These are phyloP conservation scores for Polylopha cassiicola DNA, from an alignment of 2,888 invertebrate species.

Conservation along the genomic window DNA sequence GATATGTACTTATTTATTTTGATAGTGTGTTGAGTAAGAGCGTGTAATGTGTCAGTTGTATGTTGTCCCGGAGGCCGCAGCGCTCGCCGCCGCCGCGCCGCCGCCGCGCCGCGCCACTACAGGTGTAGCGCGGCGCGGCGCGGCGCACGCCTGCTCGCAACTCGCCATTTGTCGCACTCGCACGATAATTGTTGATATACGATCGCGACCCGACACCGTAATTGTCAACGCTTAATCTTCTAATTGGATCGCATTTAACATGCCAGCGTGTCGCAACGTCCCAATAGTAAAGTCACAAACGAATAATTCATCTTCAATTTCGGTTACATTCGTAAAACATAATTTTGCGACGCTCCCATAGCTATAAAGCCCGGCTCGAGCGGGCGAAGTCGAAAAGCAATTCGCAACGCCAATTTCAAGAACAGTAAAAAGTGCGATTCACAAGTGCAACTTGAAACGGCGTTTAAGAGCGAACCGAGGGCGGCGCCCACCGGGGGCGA, in stretches of 20 bases:
- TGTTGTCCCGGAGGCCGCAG: no score
- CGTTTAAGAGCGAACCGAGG: conserved; percentile 76
- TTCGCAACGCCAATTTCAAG: conserved; percentile 71
- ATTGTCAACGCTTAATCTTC: conserved; percentile 78
- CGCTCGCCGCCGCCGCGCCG: conserved; percentile 19
- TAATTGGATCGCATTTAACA: conserved; percentile 77
- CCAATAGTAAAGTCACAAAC: conserved; percentile 45
- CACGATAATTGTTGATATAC: conserved; percentile 77
- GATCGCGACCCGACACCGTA: conserved; percentile 72
- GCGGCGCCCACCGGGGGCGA: conserved; percentile 74
- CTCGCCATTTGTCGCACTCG: conserved; percentile 72
- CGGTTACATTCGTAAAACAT: conserved; percentile 41
- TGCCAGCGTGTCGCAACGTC: conserved; percentile 61
- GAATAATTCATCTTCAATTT: conserved; percentile 44
- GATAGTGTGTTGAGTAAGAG: no score
- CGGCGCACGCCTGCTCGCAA: no score
- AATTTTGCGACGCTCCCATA: conserved; percentile 26
- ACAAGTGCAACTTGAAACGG: conserved; percentile 76
- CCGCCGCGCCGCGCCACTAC: conserved; percentile 46
- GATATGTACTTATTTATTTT: no score
- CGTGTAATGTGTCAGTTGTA: no score
- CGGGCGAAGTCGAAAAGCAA: conserved; percentile 62
- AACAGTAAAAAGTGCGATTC: conserved; percentile 77
- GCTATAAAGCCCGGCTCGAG: conserved; percentile 32
- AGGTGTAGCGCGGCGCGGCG: conserved; percentile 51